Evolutionary conservation across 92 coral and sea anemone genomes (phyloP), one percentile per base, ranked within the genome.

Genomic region (Scolanthus callimorphus): DNA sequence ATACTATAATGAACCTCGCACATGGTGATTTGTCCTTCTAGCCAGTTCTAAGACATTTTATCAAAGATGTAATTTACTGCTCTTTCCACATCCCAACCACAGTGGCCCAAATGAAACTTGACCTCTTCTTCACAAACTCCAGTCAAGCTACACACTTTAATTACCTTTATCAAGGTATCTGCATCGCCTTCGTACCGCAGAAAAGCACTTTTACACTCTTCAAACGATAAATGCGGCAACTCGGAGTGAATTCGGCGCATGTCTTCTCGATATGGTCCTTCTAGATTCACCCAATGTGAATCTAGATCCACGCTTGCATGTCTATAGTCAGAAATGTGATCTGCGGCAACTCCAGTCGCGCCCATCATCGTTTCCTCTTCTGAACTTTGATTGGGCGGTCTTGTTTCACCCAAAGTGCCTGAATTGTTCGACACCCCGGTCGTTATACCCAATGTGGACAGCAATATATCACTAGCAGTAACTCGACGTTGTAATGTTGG

Each of bases 41-140:
- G n/a, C n/a, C n/a, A 20, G 17, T 11, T 46, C 17, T 46, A 46
- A 46, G 52, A 10, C 52, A 46, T 46, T 46, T 63, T 48, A 48
- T 63, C 69, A 0, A 63, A 4, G 39, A 63, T 63, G n/a, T 49
- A 63, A 11, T 47, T 29, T 2, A 49, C 55, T 25, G 69, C 25
- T 17, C 69, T 63, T 20, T 47, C 29, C 8, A 48, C 27, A 20
- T 63, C 28, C 69, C 69, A 63, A 15, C 11, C 20, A 31, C 69
- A 63, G 20, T 63, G 69, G 19, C 69, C 69, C 3, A 63, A 22
- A 11, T 63, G 69, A 49, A 47, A 63, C 25, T 29, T 9, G 17
- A 51, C 69, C 0, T 8, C 27, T 2, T 28, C 25, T 17, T 63
- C 69, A n/a, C 22, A 12, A 1, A 49, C 29, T 1, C 17, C 11